A percentile compares a stretch with the other conserved stretches of the same genome.
These are phyloP conservation scores for Nibea coibor DNA, from an alignment of 2,113 vertebrate species.

Conservation along the genomic window DNA sequence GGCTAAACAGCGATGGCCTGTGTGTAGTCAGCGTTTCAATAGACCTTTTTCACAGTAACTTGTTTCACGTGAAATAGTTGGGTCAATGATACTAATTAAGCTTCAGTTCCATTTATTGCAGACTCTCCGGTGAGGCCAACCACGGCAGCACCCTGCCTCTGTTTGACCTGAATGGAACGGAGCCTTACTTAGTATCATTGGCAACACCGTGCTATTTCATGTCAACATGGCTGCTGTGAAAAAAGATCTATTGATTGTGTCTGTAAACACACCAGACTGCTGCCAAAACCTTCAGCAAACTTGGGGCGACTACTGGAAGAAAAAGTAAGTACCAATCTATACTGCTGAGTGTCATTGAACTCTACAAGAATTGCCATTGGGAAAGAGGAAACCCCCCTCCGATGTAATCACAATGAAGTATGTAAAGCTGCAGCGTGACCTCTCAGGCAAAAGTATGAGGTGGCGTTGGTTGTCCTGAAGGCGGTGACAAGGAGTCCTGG, in stretches of 20 bases:
- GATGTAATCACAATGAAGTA: background rate
- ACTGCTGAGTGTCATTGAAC: slow-evolving; percentile 5
- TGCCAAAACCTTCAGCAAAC: background rate
- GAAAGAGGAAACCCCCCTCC: background rate
- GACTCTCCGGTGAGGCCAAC: no score
- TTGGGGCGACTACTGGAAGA: background rate
- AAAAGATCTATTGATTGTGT: no score
- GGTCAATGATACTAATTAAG: no score
- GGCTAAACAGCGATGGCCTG: background rate
- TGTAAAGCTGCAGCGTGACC: slow-evolving; percentile 28
- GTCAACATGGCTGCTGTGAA: no score
- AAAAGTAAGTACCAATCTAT: background rate
- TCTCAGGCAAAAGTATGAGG: slow-evolving; percentile 45
- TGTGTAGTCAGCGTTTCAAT: background rate
- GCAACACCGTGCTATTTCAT: no score
- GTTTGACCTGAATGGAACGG: no score
- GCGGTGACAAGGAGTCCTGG: slow-evolving; percentile 56
- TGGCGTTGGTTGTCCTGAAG: slow-evolving; percentile 43
- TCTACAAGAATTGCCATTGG: background rate
- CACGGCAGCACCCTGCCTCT: no score
- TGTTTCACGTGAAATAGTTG: no score
- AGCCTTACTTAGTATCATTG: no score
- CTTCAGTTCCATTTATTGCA: no score
- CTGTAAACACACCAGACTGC: background rate
- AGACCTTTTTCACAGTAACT: background rate